phyloP scores from a whole-genome alignment of 2,797 vertebrate genomes.

The Morelia viridis region DNA sequence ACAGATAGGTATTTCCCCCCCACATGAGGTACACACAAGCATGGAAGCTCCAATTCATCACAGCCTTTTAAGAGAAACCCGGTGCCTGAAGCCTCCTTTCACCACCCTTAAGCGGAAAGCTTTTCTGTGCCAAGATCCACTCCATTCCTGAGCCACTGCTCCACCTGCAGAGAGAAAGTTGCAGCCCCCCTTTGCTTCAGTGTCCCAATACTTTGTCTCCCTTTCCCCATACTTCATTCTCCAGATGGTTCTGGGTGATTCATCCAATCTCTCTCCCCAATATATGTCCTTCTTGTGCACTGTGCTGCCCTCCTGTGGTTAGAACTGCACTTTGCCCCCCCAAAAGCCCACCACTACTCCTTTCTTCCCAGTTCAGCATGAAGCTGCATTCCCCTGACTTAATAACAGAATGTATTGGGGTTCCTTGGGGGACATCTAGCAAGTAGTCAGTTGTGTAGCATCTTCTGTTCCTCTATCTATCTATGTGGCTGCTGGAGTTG shows the following conservation, averaged over 20 bases:
- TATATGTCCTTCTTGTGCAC: conserved; percentile 40
- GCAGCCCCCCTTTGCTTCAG: not conserved
- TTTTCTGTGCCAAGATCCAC: not conserved
- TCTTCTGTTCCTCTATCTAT: not conserved
- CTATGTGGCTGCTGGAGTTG: accelerated
- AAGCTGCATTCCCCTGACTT: too few species aligned
- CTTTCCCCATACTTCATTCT: not conserved
- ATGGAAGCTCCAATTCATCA: not conserved
- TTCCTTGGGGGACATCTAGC: not conserved
- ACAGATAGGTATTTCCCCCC: not conserved
- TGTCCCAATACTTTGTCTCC: not conserved
- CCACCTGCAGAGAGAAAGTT: not conserved
- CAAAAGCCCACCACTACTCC: not conserved
- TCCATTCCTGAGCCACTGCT: accelerated
- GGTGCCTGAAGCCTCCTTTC: too few species aligned
- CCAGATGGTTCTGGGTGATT: not conserved
- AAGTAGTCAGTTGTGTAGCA: not conserved
- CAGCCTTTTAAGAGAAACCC: not conserved
- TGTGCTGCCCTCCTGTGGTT: conserved; percentile 77
- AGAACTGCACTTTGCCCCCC: not conserved
- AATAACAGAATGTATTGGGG: not conserved
- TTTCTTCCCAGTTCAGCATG: not conserved
- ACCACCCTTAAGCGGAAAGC: not conserved
- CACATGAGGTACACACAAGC: not conserved
- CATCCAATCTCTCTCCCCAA: not conserved